Percentiles rank a stretch among this genome's conserved stretches.
Conservation (phyloP, 2,113 vertebrate genomes). For the Oryzias javanicus region DNA sequence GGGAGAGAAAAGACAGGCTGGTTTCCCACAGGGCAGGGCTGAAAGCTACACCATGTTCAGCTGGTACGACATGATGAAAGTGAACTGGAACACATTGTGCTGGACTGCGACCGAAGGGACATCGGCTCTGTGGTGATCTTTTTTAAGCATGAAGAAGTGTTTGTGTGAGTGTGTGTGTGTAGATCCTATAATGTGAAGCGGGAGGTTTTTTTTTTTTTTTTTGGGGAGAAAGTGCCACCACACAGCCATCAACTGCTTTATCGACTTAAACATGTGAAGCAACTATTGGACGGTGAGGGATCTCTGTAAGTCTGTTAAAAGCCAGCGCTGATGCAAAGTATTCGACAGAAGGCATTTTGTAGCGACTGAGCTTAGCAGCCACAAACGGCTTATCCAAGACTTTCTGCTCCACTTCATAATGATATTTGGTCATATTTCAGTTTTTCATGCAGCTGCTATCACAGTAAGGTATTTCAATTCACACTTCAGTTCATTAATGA, state of each 20-base stretch:
- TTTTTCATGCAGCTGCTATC: background rate
- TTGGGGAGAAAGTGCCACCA: constrained; percentile 36
- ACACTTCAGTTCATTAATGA: no score
- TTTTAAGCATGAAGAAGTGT: constrained; percentile 68
- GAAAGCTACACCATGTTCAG: constrained; percentile 78
- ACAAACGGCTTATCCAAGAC: background rate
- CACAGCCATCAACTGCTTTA: constrained; percentile 62
- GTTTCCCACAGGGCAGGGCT: constrained; percentile 76
- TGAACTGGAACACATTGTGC: constrained; percentile 78
- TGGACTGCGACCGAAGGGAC: constrained; percentile 74
- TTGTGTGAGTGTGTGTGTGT: constrained; percentile 17
- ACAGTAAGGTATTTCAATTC: no score
- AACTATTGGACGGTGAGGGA: constrained; percentile 36
- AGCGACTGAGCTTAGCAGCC: no score
- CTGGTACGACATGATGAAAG: constrained; percentile 77
- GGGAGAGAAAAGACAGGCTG: constrained; percentile 71
- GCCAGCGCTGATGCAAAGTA: constrained; percentile 12
- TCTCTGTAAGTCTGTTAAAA: constrained; percentile 41
- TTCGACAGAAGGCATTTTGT: constrained; percentile 13
- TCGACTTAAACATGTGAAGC: constrained; percentile 59
- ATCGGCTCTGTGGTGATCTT: constrained; percentile 64
- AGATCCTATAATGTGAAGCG: constrained; percentile 43
- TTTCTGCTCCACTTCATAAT: no score
- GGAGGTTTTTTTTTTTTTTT: constrained; percentile 19
- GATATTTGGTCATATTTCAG: no score